These are phyloP conservation scores for Trichogramma dendrolimi DNA, from an alignment of 2,888 invertebrate genomes.

Conservation along the genomic window DNA sequence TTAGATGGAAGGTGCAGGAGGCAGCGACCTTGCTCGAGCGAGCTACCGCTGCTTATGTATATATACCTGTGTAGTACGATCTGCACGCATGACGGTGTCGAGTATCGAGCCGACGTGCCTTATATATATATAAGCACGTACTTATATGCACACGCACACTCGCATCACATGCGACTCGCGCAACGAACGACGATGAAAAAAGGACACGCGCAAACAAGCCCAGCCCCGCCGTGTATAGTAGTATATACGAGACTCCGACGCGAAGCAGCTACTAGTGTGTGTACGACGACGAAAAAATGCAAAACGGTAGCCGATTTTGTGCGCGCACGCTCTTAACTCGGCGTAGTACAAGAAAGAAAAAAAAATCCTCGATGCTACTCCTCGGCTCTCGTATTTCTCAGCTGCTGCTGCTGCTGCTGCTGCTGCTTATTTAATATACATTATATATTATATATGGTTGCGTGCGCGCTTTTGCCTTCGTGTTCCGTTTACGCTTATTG, in stretches of 20 bases:
- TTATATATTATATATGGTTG: too few species aligned
- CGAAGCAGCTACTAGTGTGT: background rate
- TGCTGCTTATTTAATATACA: too few species aligned
- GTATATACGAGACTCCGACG: background rate
- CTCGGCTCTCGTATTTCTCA: too few species aligned
- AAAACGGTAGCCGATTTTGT: conserved; percentile 21
- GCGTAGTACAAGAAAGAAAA: background rate
- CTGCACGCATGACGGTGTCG: conserved; percentile 8
- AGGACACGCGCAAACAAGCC: background rate
- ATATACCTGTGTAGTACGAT: too few species aligned
- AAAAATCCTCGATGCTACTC: too few species aligned
- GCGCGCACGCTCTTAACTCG: background rate
- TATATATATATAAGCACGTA: too few species aligned
- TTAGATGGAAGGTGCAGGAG: background rate
- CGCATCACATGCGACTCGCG: background rate
- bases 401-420: too few species aligned
- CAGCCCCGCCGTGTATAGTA: too few species aligned
- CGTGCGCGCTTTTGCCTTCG: too few species aligned
- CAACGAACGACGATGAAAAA: background rate
- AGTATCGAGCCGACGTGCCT: conserved; percentile 8
- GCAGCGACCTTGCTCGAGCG: conserved; percentile 11
- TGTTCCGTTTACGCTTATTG: too few species aligned
- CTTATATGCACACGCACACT: background rate
- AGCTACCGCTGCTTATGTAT: background rate
- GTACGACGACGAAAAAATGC: conserved; percentile 9